Base-by-base conservation (phyloP, 2,113 vertebrate genomes). In the Chloropsis hardwickii region DNA sequence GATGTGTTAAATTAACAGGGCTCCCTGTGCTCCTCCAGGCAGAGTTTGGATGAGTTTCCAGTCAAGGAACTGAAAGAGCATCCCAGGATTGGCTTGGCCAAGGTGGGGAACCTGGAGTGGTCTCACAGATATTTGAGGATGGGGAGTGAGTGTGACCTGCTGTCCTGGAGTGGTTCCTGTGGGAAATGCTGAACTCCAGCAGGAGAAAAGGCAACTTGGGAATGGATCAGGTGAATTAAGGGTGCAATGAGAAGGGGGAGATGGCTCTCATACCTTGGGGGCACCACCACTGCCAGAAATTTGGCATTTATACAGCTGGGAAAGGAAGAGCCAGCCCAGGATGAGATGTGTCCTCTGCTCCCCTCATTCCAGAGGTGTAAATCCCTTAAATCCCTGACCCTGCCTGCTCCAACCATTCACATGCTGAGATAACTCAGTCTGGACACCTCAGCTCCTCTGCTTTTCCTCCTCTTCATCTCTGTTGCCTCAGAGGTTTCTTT, bases 391-490 rank as follows among this genome's bases (percentile, higher is more conserved):
- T 25, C 33, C 44, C 3, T 21, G 16, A 66, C 4, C 13, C 27
- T 10, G 4, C 2, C 0, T 45, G 17, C 22, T 70, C n/a, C 80
- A 58, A 2, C 4, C 23, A 64, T n/a, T 40, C 40, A 7, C 12
- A 7, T 10, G 31, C 17, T 8, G 19, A n/a, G 12, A 9, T n/a
- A 27, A 70, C 29, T 58, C 56, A 54, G 0, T 5, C n/a, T 9
- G 58, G 8, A 7, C 33, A 44, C 13, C 24, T 69, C 2, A 6
- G 39, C 3, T 5, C 25, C 19, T 76, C 24, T 56, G 11, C 15
- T 33, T 54, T 57, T 83, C 45, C 31, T 80, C n/a, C 18, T 81
- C 27, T 69, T 61, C 40, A 22, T 12, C 37, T 37, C 48, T n/a
- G 3, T 12, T 69, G 12, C 25, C 62, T 53, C 45, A 14, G 25